These are phyloP conservation scores for Cheilosia scutellata DNA, from an alignment of 2,888 invertebrate species.

Conservation along the genomic window DNA sequence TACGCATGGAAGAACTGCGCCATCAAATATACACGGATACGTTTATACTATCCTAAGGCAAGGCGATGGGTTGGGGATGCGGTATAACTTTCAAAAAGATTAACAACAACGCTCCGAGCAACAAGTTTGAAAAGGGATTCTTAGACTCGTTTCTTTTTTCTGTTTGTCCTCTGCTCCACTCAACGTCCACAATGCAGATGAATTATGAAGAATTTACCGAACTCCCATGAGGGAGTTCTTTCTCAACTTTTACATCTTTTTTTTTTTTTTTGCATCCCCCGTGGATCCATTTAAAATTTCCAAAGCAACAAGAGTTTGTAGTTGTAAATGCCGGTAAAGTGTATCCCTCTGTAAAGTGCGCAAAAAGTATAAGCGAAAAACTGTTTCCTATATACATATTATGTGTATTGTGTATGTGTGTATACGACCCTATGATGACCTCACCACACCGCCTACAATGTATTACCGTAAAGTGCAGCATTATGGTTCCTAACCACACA, in stretches of 20 bases:
- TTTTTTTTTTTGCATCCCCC: neutral
- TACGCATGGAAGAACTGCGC: neutral
- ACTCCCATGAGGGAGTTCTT: slow-evolving; percentile 12
- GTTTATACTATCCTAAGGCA: neutral
- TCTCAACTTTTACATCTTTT: neutral
- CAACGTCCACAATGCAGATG: slow-evolving; percentile 17
- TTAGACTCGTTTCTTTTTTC: neutral
- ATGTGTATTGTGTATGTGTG: neutral
- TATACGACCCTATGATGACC: neutral
- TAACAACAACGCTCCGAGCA: slow-evolving; percentile 47
- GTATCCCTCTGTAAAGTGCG: slow-evolving; percentile 5
- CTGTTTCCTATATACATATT: neutral
- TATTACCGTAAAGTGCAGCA: slow-evolving; percentile 1
- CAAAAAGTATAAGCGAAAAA: neutral
- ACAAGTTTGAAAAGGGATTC: slow-evolving; percentile 24
- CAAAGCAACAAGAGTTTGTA: neutral
- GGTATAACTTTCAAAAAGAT: slow-evolving; percentile 35
- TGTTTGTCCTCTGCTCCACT: neutral
- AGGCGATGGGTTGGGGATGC: neutral
- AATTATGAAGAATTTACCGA: slow-evolving; percentile 59
- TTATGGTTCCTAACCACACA: neutral
- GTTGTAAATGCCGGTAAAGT: neutral
- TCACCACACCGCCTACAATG: neutral
- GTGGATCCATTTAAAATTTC: slow-evolving; percentile 21
- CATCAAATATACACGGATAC: neutral